Evolutionary conservation across 1,140 invertebrate species (phyloP).

Genomic region (Octopus sinensis): DNA sequence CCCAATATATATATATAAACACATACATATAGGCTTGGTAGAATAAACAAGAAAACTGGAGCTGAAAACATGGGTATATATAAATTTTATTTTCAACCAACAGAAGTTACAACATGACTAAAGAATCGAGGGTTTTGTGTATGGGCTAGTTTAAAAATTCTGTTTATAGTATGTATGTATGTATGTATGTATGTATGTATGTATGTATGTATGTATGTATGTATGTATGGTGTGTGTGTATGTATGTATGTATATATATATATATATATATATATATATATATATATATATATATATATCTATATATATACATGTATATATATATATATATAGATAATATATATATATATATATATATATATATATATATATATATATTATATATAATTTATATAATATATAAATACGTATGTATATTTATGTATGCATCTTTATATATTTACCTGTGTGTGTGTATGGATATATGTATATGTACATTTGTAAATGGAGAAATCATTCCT

Average conservation of each 20-base stretch:
- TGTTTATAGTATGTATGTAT: too few relatives aligned
- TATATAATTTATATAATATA: not conserved
- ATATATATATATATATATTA: not conserved
- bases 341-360: too few relatives aligned
- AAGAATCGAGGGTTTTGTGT: too few relatives aligned
- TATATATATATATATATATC: not conserved
- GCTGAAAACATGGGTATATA: too few relatives aligned
- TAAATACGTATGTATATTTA: not conserved
- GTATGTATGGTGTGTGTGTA: not conserved
- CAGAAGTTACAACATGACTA: too few relatives aligned
- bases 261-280: not conserved
- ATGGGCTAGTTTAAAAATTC: too few relatives aligned
- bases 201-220: not conserved
- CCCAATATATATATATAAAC: too few relatives aligned
- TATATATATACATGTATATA: not conserved
- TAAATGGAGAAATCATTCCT: not conserved
- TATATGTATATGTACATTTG: not conserved
- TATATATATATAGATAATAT: not conserved
- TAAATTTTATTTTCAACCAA: too few relatives aligned
- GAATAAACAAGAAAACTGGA: too few relatives aligned
- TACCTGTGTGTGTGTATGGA: not conserved
- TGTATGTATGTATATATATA: not conserved
- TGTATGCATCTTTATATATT: not conserved
- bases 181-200: too few relatives aligned
- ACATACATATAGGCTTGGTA: too few relatives aligned